Conservation (phyloP, 2,113 vertebrate species). For the Pyxicephalus adspersus region DNA sequence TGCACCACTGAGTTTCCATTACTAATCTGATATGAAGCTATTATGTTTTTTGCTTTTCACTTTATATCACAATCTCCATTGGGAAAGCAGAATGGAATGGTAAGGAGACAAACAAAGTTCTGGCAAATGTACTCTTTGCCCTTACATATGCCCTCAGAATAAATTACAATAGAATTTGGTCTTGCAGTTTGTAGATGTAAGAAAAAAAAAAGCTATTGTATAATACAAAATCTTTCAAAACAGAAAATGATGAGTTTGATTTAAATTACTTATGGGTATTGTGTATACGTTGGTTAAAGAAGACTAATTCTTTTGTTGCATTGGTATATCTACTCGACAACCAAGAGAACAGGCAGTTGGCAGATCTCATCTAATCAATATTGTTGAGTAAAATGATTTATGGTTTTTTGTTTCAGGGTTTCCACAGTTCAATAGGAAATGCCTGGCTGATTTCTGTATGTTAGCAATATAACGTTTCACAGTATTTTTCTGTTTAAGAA, state of each 20-base stretch:
- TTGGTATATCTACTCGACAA: background rate
- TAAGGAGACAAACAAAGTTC: background rate
- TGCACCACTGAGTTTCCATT: slow-evolving; percentile 35
- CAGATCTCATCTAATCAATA: slow-evolving; percentile 25
- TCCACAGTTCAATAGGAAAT: slow-evolving; percentile 14
- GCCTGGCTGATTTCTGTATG: background rate
- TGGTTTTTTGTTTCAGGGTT: slow-evolving; percentile 10
- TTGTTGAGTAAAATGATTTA: slow-evolving; percentile 17
- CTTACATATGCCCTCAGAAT: background rate
- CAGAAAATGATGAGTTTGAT: background rate
- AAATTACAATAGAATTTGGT: background rate
- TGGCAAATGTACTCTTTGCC: slow-evolving; percentile 7
- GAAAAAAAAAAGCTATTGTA: background rate
- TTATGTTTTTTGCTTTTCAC: slow-evolving; percentile 17
- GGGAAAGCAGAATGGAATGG: background rate
- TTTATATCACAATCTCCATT: slow-evolving; percentile 6
- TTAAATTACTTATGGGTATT: background rate
- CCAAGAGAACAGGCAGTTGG: background rate
- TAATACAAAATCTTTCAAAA: background rate
- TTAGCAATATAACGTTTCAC: background rate
- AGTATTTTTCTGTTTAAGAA: background rate
- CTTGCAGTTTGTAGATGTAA: background rate
- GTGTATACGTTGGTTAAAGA: background rate
- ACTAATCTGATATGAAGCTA: slow-evolving; percentile 24
- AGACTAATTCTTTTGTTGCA: background rate